These are phyloP conservation scores for Pseudomyrmex concolor DNA, from an alignment of 1,140 invertebrate genomes.

Conservation along the genomic window DNA sequence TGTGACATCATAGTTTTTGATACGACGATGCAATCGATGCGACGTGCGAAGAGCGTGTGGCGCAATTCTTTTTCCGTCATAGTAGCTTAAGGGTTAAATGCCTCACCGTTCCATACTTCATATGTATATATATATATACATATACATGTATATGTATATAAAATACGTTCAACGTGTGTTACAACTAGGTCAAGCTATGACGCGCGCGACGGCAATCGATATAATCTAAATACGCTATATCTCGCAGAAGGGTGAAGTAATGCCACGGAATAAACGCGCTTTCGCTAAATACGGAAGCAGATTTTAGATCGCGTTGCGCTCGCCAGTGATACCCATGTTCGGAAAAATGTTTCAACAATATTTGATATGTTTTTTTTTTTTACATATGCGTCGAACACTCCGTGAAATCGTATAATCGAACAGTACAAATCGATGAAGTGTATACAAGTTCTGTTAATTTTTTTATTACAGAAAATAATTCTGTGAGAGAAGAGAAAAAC, in stretches of 20 bases:
- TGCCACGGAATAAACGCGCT: slow-evolving; percentile 59
- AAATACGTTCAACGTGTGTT: slow-evolving; percentile 30
- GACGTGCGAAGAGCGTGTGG: slow-evolving; percentile 7
- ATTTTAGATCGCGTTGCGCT: slow-evolving; percentile 50
- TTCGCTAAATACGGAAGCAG: slow-evolving; percentile 52
- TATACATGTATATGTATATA: background rate
- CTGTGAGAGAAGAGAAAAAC: background rate
- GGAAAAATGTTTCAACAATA: no score
- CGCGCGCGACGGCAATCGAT: slow-evolving; percentile 69
- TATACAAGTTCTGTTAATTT: no score
- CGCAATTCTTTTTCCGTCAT: slow-evolving; percentile 29
- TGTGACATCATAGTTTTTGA: background rate
- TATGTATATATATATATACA: background rate
- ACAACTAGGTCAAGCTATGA: slow-evolving; percentile 70
- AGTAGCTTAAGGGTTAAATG: slow-evolving; percentile 17
- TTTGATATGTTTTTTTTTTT: no score
- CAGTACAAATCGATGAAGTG: no score
- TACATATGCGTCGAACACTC: no score
- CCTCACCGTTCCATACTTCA: background rate
- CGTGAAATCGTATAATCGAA: no score
- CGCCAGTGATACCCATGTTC: slow-evolving; percentile 28
- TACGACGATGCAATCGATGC: background rate
- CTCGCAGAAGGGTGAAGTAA: slow-evolving; percentile 68
- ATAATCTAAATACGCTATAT: slow-evolving; percentile 74
- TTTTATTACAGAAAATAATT: background rate